phyloP scores from a whole-genome alignment of 2,797 vertebrate species.

The Hyperoplus lanceolatus region DNA sequence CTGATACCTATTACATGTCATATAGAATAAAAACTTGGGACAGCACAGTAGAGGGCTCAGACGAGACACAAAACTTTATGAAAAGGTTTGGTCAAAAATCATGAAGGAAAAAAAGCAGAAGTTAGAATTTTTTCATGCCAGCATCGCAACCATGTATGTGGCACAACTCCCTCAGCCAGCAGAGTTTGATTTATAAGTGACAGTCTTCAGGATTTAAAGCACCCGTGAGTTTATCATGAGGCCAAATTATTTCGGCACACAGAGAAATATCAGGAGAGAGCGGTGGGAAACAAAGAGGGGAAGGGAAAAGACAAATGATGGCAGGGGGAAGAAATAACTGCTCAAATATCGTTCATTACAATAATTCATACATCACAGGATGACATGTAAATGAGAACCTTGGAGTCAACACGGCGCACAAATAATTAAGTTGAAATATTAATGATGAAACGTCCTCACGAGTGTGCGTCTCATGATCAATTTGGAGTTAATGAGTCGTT shows the following conservation, averaged over 20 bases:
- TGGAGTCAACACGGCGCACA: conserved; percentile 77
- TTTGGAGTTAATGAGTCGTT: conserved; percentile 86
- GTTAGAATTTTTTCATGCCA: conserved; percentile 34
- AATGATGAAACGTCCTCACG: conserved; percentile 81
- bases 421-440: conserved; percentile 88
- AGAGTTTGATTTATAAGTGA: conserved; percentile 58
- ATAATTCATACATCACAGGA: conserved; percentile 83
- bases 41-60: conserved; percentile 48
- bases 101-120: conserved; percentile 36
- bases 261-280: conserved; percentile 32
- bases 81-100: conserved; percentile 29
- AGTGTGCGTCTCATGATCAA: conserved; percentile 82
- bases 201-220: conserved; percentile 49
- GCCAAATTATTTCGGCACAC: conserved; percentile 58
- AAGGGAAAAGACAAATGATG: conserved; percentile 51
- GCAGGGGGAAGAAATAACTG: conserved; percentile 64
- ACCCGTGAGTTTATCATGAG: conserved; percentile 50
- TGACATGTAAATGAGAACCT: conserved; percentile 81
- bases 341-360: conserved; percentile 82
- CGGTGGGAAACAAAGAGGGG: conserved; percentile 43
- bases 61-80: conserved; percentile 48
- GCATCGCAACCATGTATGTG: neutral
- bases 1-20: conserved; percentile 65
- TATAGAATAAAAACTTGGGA: conserved; percentile 59
- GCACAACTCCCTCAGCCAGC: conserved; percentile 39